A percentile compares a stretch with the other conserved stretches of the same genome.
phyloP scores from a whole-genome alignment of 2,113 vertebrate genomes.

The Herpailurus yagouaroundi region DNA sequence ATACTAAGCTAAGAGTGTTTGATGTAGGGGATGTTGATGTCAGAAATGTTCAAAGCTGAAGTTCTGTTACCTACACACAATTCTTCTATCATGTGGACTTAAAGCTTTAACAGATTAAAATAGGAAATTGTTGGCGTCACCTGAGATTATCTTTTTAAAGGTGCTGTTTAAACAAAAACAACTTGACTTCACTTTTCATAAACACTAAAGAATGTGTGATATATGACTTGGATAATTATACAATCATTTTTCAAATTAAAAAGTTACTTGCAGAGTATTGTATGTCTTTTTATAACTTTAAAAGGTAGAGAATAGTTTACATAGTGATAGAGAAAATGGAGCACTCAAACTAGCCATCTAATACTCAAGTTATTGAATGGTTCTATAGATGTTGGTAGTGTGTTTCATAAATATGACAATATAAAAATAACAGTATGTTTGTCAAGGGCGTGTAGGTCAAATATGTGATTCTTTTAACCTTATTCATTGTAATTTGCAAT shows the following conservation, averaged over 20 bases:
- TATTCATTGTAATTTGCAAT: background rate
- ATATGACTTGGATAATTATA: background rate
- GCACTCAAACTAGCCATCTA: background rate
- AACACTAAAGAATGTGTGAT: background rate
- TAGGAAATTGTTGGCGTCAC: background rate
- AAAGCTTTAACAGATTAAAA: conserved; percentile 42
- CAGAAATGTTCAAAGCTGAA: conserved; percentile 48
- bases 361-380: background rate
- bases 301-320: background rate
- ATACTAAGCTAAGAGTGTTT: background rate
- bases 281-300: conserved; percentile 23
- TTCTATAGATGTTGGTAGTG: background rate
- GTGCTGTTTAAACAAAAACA: background rate
- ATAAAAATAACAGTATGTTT: background rate
- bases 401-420: background rate
- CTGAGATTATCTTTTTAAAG: conserved; percentile 12
- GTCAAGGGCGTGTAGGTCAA: background rate
- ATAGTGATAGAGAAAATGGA: background rate
- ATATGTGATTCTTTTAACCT: background rate
- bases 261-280: background rate
- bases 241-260: conserved; percentile 28
- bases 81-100: conserved; percentile 43
- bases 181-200: conserved; percentile 17
- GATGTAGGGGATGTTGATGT: background rate
- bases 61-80: conserved; percentile 26